Evolutionary conservation across 2,113 vertebrate species (phyloP), one percentile per base, ranked within the genome.

Genomic region (Tretioscincus oriximinensis): DNA sequence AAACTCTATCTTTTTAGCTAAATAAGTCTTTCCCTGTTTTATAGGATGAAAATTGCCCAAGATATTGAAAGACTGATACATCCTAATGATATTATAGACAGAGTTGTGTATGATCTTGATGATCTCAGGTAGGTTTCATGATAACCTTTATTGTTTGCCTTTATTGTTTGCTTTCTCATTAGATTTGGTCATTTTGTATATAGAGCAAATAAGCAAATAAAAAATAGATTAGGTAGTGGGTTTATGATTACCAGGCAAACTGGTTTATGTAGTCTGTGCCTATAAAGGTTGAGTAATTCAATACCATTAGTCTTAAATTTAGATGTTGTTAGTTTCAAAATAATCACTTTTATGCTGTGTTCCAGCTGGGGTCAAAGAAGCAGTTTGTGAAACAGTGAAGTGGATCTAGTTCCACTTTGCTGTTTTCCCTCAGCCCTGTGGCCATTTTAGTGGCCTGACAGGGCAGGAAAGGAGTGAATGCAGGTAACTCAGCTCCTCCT

Each of bases 21-120:
- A 70, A 54, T 85, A 35, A 87, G 4, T 8, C 21, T 90, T 22
- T 94, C 9, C 75, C 85, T 91, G 60, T 92, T 81, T 87, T 93
- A 84, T 91, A 99, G 98, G 93, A 96, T 95, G 70, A 99, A 99
- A 95, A 99, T 99, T 86, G 97, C 95, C 88, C 98, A 99, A 93
- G 98, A 99, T 93, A 99, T 99, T 81, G 98, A 99, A 93, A 96
- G 98, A 82, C 92, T 99, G 85, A 99, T 99, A 93, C 96, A 99
- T 93, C 96, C 98, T n/a, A 96, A 94, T 88, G 98, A 99, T 82
- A 96, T 99, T 81, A 92, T 99, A 91, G 98, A 99, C 91, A 97
- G 96, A 95, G 96, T 98, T 75, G 95, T 99, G 8, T 99, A 99
- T 89, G 98, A 99, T 86, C 94, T 99, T 80, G 98, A 99, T 91